Evolutionary conservation across 2,888 invertebrate genomes (phyloP), one percentile per base, ranked within the genome.

Genomic region (Drosophila histrio): DNA sequence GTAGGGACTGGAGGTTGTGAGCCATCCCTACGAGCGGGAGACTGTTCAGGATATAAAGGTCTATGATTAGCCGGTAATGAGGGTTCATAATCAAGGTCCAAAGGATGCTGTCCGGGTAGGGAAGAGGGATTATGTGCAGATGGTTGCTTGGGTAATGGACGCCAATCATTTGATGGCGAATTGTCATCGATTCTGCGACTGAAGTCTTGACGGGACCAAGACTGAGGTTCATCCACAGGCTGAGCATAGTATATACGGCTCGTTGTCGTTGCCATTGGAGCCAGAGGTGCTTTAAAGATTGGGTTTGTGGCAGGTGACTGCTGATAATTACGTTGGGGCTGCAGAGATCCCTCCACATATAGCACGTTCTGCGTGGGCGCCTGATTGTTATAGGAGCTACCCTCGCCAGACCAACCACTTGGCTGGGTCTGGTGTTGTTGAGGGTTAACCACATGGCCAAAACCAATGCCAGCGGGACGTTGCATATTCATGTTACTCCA

Each of bases 401-500:
- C 88, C 4, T 79, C 66, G 7, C 84, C 86, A 4, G 79, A 70
- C 89, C 87, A 89, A 24, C 64, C 72, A 0, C 34, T 22, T 0
- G 44, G 43, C 5, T 67, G 53, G 1, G 30, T 8, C 8, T 39
- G 38, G 1, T 22, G 47, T 21, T 15, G 38, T 6, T n/a, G 38
- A 1, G 38, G 11, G 9, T 8, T 17, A 15, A 9, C 19, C 1
- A 34, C 6, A 1, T 49, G 19, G 4, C 8, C 41, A 15, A 64
- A 66, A 0, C 86, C 88, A 19, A 79, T 54, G n/a, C 85, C 82
- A 0, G 82, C 65, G 0, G 91, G 91, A 2, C 91, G 88, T 1
- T 87, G 85, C 72, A 89, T 82, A 24, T 90, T 87, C 91, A 91
- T 91, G 17, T 71, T 79, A 2, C 82, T 71, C 91, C 91, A 91